Evolutionary conservation across 2,113 vertebrate species (phyloP), one percentile per base, ranked within the genome.

Genomic region (Gorsachius goisagi): DNA sequence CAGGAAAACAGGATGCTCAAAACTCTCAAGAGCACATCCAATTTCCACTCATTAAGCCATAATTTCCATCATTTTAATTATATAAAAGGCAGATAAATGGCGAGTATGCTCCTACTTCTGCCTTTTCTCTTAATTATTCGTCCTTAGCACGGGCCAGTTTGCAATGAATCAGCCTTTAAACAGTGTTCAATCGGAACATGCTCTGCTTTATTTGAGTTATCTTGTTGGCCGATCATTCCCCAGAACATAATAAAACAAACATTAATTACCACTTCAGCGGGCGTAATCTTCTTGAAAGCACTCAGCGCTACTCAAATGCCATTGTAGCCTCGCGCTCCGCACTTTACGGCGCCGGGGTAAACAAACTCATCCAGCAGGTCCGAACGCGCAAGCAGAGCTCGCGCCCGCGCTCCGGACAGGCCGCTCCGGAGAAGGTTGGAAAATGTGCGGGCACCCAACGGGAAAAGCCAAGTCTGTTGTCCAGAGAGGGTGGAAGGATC

Each of bases 161-260:
- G 88, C 79, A 56, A 73, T 35, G 73, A 79, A 62, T 90, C 96
- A 90, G 94, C 90, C 50, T 83, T 94, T 63, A 53, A 91, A 37
- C 92, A 27, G 87, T 41, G 83, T n/a, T 94, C 92, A 83, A 83
- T 89, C 39, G 6, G 95, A 97, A 88, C 82, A 53, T 49, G 67
- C 77, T 96, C 89, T 72, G 85, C 95, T 95, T 93, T 94, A 82
- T 95, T 95, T 96, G 97, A 96, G 82, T 95, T 95, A 96, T 95
- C 97, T 93, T 94, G 94, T 97, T 44, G 92, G 96, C 96, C 45
- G 17, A 97, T 94, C 95, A 75, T 93, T 96, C 97, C 97, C 97
- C 62, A 89, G 96, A 96, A 97, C 96, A 53, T 94, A 93, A 94
- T 97, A 97, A 97, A 98, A 93, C 96, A 97, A 98, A 97, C 95